Base-by-base conservation (phyloP, 23 tunicate genomes). In the Botrylloides violaceus region DNA sequence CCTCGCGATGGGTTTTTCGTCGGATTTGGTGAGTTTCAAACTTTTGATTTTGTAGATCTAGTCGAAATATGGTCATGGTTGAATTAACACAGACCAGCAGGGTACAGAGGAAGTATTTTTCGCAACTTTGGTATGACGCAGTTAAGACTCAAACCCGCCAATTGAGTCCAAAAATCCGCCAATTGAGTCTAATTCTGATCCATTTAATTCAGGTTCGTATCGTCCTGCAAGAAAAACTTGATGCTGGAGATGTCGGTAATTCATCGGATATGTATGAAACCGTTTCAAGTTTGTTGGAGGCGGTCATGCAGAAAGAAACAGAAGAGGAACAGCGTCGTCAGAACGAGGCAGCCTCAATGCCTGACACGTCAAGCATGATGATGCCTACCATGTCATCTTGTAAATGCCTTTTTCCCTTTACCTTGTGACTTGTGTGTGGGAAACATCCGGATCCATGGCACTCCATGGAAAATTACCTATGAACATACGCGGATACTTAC, bases 261-360 rank as follows among this genome's bases (percentile, higher is more conserved):
- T 32, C 57, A 12, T 25, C 36, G 20, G 74, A 68, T 68, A 35
- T 68, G 20, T 68, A 22, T 68, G 74, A 68, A n/a, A 35, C 74
- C 15, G 26, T 43, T n/a, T 37, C 74, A 20, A 6, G 22, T 43
- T 43, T 68, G 2, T 56, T 68, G 26, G 74, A 68, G 24, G 74
- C 43, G 1, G 74, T 68, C 29, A 68, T 68, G 74, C 21, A 68
- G 29, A 37, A 68, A 23, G 74, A 68, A 68, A 68, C 20, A 28
- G 26, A 68, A 68, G 74, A 68, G 7, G 74, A 68, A 37, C 70
- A 63, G 30, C 4, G 36, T 6, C 70, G 33, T 19, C 19, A 25
- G 70, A 31, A 63, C 18, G 64, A 23, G 28, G 64, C 64, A 6
- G 64, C 30, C 19, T 7, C 28, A 26, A 59, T 59, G 30, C 64